Base-by-base conservation (phyloP, 2,797 vertebrate species). In the Melanotaenia trifasciata region DNA sequence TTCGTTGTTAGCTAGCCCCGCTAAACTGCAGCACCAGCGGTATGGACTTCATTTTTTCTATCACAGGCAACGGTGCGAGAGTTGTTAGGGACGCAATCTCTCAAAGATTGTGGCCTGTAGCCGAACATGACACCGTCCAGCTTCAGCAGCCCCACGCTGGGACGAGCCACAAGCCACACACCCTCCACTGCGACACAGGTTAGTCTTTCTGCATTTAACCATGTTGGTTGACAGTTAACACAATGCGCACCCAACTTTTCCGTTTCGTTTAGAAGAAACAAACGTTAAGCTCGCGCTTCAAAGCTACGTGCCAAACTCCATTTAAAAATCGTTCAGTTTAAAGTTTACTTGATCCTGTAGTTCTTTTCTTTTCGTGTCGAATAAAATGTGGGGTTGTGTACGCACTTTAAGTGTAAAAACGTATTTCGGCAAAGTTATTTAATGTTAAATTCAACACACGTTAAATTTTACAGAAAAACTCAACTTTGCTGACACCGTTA, bases 21-120 rank as follows among this genome's bases (percentile, higher is more conserved):
- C 36, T 14, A 0, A 12, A 24, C 43, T 72, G 68, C 58, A 16
- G 58, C 35, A 1, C 20, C 26, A 5, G 38, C 7, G 6, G 3
- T 1, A 94, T 95, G 95, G 92, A 96, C 66, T 94, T 84, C 77
- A 59, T 96, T 24, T 35, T 81, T 12, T 93, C 94, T 33, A 56
- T 95, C 0, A 93, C 93, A 24, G 90, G 92, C 61, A 87, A 84
- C 80, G 73, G 93, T 0, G 91, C 84, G 1, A 90, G 91, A 71
- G 89, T 90, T 51, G 88, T 95, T 78, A 84, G 92, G 74, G 93
- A 94, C 64, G 94, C 92, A 0, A 80, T 96, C 38, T 81, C 90
- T 1, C 91, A 87, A 14, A 91, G 93, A 64, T 85, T 95, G 24
- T 96, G 94, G 94, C 67, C 86, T 26, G 88, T 81, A 63, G 22